A percentile compares a stretch with the other conserved stretches of the same genome.
phyloP scores from a whole-genome alignment of 2,888 invertebrate species.

The Tillus elongatus region DNA sequence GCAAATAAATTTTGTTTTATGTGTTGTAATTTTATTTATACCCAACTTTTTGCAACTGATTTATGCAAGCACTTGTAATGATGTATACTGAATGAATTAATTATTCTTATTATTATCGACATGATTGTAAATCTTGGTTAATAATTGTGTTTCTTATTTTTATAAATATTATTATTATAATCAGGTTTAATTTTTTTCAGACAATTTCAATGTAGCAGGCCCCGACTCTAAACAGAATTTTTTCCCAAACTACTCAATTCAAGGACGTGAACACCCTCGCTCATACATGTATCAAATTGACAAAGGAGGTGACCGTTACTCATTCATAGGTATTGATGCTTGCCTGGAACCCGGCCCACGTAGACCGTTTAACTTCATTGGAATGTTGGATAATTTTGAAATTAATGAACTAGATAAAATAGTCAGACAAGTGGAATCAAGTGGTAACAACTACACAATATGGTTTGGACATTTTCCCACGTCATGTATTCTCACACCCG shows the following conservation, averaged over 20 bases:
- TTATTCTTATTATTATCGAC: too few species aligned
- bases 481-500: constrained; percentile 64
- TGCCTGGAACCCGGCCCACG: constrained; percentile 78
- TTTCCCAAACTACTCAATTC: constrained; percentile 68
- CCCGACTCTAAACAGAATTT: constrained; percentile 62
- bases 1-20: too few species aligned
- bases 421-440: constrained; percentile 46
- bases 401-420: constrained; percentile 50
- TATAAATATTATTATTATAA: too few species aligned
- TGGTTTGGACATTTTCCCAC: constrained; percentile 92
- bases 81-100: too few species aligned
- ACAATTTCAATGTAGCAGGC: constrained; percentile 77
- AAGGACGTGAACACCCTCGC: constrained; percentile 58
- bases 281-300: constrained; percentile 63
- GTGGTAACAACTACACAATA: constrained; percentile 52
- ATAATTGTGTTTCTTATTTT: too few species aligned
- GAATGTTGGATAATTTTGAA: constrained; percentile 54
- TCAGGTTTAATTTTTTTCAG: constrained; percentile 46
- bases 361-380: constrained; percentile 86
- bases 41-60: too few species aligned
- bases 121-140: too few species aligned
- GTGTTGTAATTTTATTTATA: too few species aligned
- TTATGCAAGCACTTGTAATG: too few species aligned
- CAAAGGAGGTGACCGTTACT: constrained; percentile 54
- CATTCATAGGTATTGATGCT: constrained; percentile 83